Conservation (phyloP, 1,140 invertebrate species). For the Drosophila takahashii region DNA sequence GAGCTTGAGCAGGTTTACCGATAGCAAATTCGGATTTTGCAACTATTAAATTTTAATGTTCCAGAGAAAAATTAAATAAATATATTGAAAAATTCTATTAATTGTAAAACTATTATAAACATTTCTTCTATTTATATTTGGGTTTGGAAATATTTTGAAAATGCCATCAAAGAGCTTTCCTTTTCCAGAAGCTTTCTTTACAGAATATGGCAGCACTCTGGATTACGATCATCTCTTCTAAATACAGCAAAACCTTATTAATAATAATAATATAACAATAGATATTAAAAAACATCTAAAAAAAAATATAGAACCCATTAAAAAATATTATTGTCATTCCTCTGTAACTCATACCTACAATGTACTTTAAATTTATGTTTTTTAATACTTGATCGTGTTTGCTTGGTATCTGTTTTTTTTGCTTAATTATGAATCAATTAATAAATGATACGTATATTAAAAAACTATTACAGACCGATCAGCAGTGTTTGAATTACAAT, state of each 20-base stretch:
- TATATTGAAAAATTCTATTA: neutral
- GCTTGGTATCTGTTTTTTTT: neutral
- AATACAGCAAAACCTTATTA: neutral
- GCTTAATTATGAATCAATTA: slow-evolving; percentile 9
- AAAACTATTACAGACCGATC: neutral
- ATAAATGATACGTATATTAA: slow-evolving; percentile 8
- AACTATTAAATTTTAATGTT: neutral
- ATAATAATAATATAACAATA: neutral
- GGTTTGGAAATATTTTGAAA: slow-evolving; percentile 5
- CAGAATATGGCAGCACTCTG: neutral
- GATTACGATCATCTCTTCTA: neutral
- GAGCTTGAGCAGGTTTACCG: slow-evolving; percentile 24
- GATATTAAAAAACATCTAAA: neutral
- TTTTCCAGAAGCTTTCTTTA: neutral
- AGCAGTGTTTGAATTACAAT: slow-evolving; percentile 5
- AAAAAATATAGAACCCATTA: neutral
- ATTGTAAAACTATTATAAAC: neutral
- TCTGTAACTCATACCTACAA: neutral
- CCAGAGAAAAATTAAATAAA: neutral
- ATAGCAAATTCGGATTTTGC: slow-evolving; percentile 18
- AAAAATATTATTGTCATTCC: neutral
- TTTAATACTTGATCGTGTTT: neutral
- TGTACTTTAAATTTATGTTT: neutral
- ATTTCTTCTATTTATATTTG: neutral
- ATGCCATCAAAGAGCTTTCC: slow-evolving; percentile 5